Evolutionary conservation across 2,888 invertebrate species (phyloP).

Genomic region (Aethes cnicana): DNA sequence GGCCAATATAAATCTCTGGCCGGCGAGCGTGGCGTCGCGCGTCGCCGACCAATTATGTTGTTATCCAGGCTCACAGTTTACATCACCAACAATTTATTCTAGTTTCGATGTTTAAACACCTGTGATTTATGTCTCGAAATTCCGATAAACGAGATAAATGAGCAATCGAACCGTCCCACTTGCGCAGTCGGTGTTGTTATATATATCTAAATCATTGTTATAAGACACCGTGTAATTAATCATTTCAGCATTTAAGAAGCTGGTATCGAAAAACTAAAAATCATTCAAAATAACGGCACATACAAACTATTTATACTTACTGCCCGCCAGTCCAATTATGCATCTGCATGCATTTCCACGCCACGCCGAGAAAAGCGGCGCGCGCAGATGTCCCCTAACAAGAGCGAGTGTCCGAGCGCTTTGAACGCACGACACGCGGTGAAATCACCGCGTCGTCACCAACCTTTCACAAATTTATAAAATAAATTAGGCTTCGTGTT

Average conservation of each 20-base stretch:
- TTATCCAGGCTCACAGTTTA: constrained; percentile 36
- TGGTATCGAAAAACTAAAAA: too few relatives aligned
- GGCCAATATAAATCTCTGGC: constrained; percentile 38
- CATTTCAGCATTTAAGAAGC: too few relatives aligned
- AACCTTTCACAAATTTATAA: constrained; percentile 45
- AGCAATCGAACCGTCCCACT: too few relatives aligned
- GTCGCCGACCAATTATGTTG: constrained; percentile 38
- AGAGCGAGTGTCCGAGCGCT: constrained; percentile 66
- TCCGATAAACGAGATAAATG: constrained; percentile 23
- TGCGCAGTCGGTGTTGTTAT: too few relatives aligned
- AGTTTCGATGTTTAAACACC: constrained; percentile 28
- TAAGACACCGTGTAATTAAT: too few relatives aligned
- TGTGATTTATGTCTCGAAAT: constrained; percentile 25
- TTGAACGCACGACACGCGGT: constrained; percentile 57
- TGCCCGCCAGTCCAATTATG: constrained; percentile 23
- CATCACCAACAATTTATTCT: constrained; percentile 33
- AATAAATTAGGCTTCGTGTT: too few relatives aligned
- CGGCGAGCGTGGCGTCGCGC: constrained; percentile 28
- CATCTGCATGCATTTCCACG: constrained; percentile 23
- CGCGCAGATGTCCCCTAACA: constrained; percentile 64
- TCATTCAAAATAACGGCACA: too few relatives aligned
- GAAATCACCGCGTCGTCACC: constrained; percentile 56
- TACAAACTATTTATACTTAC: too few relatives aligned
- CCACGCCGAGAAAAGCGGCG: constrained; percentile 58
- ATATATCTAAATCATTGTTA: too few relatives aligned